Conservation (phyloP, 2,888 invertebrate species). For the Scaptomyza parva region DNA sequence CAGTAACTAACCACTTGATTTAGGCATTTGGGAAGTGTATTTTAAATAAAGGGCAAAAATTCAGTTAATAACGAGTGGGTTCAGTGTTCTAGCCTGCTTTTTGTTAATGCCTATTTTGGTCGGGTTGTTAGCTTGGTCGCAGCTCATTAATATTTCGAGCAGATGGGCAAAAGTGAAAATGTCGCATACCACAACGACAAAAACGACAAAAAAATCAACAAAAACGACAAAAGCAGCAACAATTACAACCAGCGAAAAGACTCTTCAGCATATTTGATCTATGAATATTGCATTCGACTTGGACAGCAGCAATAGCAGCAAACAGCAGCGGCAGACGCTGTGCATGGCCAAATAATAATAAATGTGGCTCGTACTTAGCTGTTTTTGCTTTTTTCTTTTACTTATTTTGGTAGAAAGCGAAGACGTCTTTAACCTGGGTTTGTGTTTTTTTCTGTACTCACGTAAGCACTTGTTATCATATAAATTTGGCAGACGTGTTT, state of each 20-base stretch:
- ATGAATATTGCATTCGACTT: conserved; percentile 72
- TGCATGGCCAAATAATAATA: conserved; percentile 40
- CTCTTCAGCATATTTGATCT: conserved; percentile 54
- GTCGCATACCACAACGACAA: conserved; percentile 71
- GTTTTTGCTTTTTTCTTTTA: background rate
- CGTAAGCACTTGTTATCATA: conserved; percentile 69
- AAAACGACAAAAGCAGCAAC: conserved; percentile 51
- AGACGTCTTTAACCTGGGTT: conserved; percentile 19
- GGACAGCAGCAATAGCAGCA: conserved; percentile 9
- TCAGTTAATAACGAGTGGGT: conserved; percentile 17
- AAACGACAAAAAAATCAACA: too few species aligned
- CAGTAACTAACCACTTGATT: conserved; percentile 22
- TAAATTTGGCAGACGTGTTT: conserved; percentile 61
- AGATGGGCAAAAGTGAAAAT: conserved; percentile 80
- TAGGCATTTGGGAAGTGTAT: conserved; percentile 45
- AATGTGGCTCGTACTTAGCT: conserved; percentile 34
- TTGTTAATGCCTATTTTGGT: background rate
- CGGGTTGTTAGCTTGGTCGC: conserved; percentile 3
- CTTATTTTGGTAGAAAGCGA: conserved; percentile 61
- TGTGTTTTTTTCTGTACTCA: conserved; percentile 71
- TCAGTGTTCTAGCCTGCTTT: conserved; percentile 63
- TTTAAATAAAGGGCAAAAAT: conserved; percentile 25
- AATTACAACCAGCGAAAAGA: conserved; percentile 29
- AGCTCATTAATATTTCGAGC: conserved; percentile 76
- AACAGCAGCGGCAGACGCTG: conserved; percentile 32